phyloP scores from a whole-genome alignment of 2,113 vertebrate genomes.

The Zosterops japonicus region DNA sequence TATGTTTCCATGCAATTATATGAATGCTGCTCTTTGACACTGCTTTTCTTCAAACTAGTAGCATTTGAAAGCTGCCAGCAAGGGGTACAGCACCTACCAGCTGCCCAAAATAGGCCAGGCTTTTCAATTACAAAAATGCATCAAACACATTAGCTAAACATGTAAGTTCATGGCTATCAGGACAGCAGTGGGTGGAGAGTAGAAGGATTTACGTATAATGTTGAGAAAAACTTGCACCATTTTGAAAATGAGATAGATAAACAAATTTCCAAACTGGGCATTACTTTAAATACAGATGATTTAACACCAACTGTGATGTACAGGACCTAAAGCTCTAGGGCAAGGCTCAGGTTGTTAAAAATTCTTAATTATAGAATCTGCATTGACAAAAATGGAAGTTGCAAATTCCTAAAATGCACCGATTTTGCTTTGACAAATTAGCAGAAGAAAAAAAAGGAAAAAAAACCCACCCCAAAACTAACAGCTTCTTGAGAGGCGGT shows the following conservation, averaged over 20 bases:
- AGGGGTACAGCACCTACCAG: conserved; percentile 16
- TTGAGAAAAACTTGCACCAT: background rate
- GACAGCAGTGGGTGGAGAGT: conserved; percentile 26
- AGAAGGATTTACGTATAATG: conserved; percentile 18
- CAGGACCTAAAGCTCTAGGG: background rate
- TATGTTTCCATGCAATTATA: background rate
- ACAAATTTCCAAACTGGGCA: conserved; percentile 27
- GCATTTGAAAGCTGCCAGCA: background rate
- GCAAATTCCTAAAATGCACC: background rate
- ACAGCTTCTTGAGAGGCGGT: background rate
- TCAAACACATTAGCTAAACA: conserved; percentile 31
- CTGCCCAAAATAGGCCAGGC: conserved; percentile 34
- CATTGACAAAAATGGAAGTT: background rate
- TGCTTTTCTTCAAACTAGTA: conserved; percentile 7
- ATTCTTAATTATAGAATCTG: background rate
- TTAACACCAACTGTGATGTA: background rate
- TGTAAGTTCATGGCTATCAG: background rate
- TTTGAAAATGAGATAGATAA: conserved; percentile 25
- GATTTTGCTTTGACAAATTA: conserved; percentile 25
- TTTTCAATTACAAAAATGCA: conserved; percentile 53
- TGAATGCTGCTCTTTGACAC: background rate
- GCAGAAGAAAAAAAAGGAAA: background rate
- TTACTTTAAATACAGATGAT: conserved; percentile 19
- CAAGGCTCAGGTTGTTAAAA: background rate
- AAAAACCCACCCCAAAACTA: background rate